Base-by-base conservation (phyloP, 2,888 invertebrate genomes). In the Drosophila mettleri region DNA sequence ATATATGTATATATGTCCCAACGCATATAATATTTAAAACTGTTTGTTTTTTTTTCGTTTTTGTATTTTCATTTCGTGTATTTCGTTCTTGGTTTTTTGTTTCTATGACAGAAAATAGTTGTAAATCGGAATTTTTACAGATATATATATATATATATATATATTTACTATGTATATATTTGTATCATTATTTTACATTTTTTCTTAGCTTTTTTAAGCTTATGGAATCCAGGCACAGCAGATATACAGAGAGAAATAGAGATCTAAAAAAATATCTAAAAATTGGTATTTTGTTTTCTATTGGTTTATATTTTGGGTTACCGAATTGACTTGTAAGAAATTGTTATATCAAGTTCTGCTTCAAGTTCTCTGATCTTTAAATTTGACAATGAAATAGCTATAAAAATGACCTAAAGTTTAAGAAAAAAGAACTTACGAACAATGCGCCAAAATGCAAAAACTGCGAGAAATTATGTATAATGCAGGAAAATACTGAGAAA, bases 51-150 rank as follows among this genome's bases (percentile, higher is more conserved):
- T 12, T 70, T 46, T 60, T 48, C 48, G 8, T 22, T 33, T 66
- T 49, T 12, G 22, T 53, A 20, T 53, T 73, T 79, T 82, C 85
- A 83, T 87, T 86, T 85, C 74, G 77, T 85, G 87, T 85, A 79
- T 74, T 73, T 74, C 77, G 64, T 79, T 81, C n/a, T 68, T 75
- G 57, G 53, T 67, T 75, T 53, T 73, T 63, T 20, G 33, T 51
- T 80, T 67, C 55, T 38, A 27, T 36, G 36, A 8, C 3, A 27
- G 36, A 49, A 48, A 27, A 45, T 9, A 43, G 24, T 27, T 43
- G 27, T n/a, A 22, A 39, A 71, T 72, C 34, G 33, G 24, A 66
- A 60, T 38, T 18, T 29, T 22, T 38, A 7, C 10, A 45, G 27
- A 33, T n/a, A 45, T 49, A 53, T 39, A 33, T 16, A 46, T 38